A percentile compares a stretch with the other conserved stretches of the same genome.
Evolutionary conservation across 2,797 vertebrate genomes (phyloP).

Genomic region (Galagoides demidoff): DNA sequence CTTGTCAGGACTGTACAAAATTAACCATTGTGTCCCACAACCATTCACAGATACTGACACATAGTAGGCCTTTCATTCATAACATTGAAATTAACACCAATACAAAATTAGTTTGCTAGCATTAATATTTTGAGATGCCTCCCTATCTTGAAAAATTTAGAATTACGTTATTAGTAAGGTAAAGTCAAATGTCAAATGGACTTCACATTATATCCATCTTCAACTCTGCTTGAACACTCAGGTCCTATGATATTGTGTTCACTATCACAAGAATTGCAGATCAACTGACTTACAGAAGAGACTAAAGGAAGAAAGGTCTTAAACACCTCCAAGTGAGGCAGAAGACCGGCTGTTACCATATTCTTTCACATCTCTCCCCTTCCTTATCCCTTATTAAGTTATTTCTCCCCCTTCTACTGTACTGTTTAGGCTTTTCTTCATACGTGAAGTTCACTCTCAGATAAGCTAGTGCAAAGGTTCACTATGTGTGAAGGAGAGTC

Average conservation of each 20-base stretch:
- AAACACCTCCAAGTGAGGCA: not conserved
- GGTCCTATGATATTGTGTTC: not conserved
- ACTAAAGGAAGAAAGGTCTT: not conserved
- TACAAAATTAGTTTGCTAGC: not conserved
- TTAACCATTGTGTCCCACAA: not conserved
- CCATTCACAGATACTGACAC: not conserved
- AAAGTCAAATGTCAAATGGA: not conserved
- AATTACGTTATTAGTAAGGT: not conserved
- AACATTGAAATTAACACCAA: not conserved
- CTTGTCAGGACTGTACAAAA: not conserved
- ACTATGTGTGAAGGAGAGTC: not conserved
- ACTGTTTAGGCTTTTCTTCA: not conserved
- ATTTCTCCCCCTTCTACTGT: not conserved
- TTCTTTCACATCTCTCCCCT: not conserved
- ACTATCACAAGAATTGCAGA: not conserved
- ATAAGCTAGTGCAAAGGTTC: not conserved
- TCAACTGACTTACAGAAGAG: not conserved
- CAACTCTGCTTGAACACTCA: not conserved
- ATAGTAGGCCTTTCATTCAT: not conserved
- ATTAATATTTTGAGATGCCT: not conserved
- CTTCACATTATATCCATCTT: not conserved
- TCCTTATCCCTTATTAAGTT: not conserved
- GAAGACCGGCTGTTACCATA: not conserved
- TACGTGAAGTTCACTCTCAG: not conserved
- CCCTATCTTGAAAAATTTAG: not conserved